These are phyloP conservation scores for Leptinotarsa peninsularis DNA, from an alignment of 2,888 invertebrate species.

Conservation along the genomic window DNA sequence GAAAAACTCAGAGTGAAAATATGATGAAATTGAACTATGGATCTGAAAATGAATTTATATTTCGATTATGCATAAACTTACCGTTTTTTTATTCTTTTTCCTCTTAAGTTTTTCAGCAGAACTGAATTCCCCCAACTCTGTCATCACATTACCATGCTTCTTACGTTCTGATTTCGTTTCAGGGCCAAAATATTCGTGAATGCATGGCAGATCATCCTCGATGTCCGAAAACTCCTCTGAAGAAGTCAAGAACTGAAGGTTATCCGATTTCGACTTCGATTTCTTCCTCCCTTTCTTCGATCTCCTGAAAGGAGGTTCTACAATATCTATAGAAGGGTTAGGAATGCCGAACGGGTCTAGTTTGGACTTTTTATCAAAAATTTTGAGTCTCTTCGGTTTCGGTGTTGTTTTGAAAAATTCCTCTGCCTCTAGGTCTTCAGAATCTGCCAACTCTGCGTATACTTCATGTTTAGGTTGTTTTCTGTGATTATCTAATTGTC, in stretches of 20 bases:
- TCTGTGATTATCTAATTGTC: conserved; percentile 20
- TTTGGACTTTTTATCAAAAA: conserved; percentile 40
- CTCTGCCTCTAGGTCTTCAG: conserved; percentile 40
- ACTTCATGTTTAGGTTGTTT: conserved; percentile 37
- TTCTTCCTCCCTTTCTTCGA: conserved; percentile 29
- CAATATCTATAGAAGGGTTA: conserved; percentile 29
- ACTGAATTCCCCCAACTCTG: conserved; percentile 32
- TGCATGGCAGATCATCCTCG: conserved; percentile 47
- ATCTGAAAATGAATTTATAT: no score
- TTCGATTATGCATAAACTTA: background rate
- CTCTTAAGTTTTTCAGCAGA: conserved; percentile 31
- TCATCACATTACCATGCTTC: conserved; percentile 18
- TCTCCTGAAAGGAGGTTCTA: conserved; percentile 29
- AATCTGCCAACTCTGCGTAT: conserved; percentile 47
- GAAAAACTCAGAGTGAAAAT: no score
- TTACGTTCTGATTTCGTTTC: conserved; percentile 21
- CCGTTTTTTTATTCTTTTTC: conserved; percentile 21
- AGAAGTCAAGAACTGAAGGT: conserved; percentile 40
- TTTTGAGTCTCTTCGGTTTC: conserved; percentile 29
- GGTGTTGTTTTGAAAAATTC: conserved; percentile 28
- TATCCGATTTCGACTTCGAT: conserved; percentile 34
- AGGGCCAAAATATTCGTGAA: conserved; percentile 49
- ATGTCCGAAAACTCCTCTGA: conserved; percentile 47
- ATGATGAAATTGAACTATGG: no score
- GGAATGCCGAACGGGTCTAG: conserved; percentile 31